phyloP scores from a whole-genome alignment of 2,113 vertebrate genomes.

The Ceratotherium simum region DNA sequence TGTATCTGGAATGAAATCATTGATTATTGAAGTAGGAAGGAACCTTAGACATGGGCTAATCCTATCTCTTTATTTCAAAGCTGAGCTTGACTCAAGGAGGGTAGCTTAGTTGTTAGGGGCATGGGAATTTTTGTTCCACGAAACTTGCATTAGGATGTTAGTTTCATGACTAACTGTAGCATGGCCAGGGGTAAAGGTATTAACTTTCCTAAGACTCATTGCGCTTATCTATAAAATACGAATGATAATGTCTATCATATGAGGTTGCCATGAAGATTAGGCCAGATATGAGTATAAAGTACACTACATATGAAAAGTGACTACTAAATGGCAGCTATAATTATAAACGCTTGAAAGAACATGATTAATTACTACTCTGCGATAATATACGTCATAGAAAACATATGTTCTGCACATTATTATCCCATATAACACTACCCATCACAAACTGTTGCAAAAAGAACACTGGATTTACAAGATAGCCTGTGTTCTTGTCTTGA shows the following conservation, averaged over 20 bases:
- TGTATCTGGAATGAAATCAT: neutral
- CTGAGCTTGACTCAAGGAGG: neutral
- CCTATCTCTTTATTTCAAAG: neutral
- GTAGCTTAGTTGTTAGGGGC: neutral
- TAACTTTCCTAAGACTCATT: neutral
- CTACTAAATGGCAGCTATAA: neutral
- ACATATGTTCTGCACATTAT: neutral
- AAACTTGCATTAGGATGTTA: neutral
- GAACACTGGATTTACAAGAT: neutral
- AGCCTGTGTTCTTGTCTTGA: neutral
- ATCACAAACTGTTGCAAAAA: neutral
- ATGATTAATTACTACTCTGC: neutral
- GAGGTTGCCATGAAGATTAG: neutral
- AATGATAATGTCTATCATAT: neutral
- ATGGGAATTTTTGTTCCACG: neutral
- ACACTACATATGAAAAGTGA: neutral
- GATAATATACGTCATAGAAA: neutral
- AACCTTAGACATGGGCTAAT: neutral
- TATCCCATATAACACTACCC: neutral
- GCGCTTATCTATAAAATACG: neutral
- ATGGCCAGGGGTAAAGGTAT: neutral
- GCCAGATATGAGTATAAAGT: neutral
- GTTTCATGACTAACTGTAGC: neutral
- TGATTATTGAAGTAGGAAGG: neutral
- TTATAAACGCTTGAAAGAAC: neutral